Conservation (phyloP, 2,113 vertebrate genomes). For the Paramisgurnus dabryanus region DNA sequence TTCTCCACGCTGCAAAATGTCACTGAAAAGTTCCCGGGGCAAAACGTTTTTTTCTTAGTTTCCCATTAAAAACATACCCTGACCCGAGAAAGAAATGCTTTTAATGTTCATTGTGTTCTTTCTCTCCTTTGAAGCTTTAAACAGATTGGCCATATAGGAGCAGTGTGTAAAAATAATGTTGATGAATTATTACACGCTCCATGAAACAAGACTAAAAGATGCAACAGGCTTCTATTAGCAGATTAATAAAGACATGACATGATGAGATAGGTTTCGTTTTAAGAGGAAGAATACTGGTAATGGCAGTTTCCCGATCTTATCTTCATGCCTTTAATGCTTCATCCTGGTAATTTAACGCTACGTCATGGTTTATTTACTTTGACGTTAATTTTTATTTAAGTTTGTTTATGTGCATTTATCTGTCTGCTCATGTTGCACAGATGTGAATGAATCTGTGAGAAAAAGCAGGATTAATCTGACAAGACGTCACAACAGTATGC, state of each 20-base stretch:
- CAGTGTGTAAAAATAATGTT: no score
- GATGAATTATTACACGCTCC: not conserved
- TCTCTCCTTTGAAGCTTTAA: not conserved
- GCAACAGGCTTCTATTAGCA: not conserved
- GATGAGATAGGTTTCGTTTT: not conserved
- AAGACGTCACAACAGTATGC: constrained; percentile 24
- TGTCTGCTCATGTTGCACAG: constrained; percentile 39
- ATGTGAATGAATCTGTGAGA: constrained; percentile 37
- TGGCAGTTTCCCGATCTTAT: constrained; percentile 13
- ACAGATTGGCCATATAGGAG: not conserved
- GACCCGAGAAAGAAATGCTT: not conserved
- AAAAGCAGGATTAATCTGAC: constrained; percentile 28
- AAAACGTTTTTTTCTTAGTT: constrained; percentile 66
- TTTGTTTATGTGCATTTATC: constrained; percentile 54
- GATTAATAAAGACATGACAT: not conserved
- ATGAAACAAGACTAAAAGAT: not conserved
- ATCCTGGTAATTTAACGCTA: constrained; percentile 53
- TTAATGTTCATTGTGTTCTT: not conserved
- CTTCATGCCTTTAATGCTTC: constrained; percentile 7
- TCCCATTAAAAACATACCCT: constrained; percentile 44
- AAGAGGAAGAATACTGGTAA: not conserved
- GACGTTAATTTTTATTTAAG: constrained; percentile 53
- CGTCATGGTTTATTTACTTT: constrained; percentile 57
- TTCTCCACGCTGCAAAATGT: constrained; percentile 87
- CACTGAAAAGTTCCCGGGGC: constrained; percentile 77